These are phyloP conservation scores for Cylloceria caligata DNA, from an alignment of 2,888 invertebrate genomes.

Conservation along the genomic window DNA sequence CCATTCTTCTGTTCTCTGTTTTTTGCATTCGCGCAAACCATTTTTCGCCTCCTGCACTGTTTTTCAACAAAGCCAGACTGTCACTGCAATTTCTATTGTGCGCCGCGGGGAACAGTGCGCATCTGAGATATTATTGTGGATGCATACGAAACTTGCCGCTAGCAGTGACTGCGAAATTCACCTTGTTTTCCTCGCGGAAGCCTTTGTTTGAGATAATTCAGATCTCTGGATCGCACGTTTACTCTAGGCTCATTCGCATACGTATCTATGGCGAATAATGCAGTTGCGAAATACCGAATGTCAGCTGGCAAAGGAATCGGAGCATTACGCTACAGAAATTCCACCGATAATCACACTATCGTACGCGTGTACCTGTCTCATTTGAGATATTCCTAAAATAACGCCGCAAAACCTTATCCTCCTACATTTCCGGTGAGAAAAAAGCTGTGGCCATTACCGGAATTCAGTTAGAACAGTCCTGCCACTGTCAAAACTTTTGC, in stretches of 20 bases:
- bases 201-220: background rate
- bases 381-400: too few species aligned
- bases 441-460: too few species aligned
- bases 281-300: conserved; percentile 9
- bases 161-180: conserved; percentile 25
- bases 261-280: conserved; percentile 47
- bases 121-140: conserved; percentile 52
- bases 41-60: too few species aligned
- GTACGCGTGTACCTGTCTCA: background rate
- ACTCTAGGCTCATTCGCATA: background rate
- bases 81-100: conserved; percentile 65
- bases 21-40: too few species aligned
- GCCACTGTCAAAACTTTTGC: too few species aligned
- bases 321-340: background rate
- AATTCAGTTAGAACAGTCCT: too few species aligned
- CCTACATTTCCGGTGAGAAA: too few species aligned
- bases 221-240: conserved; percentile 6
- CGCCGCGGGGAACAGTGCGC: conserved; percentile 6
- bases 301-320: conserved; percentile 21
- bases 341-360: background rate
- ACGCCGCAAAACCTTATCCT: too few species aligned
- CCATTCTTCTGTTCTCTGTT: too few species aligned
- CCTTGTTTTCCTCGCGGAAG: conserved; percentile 42
- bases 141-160: conserved; percentile 34
- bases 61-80: conserved; percentile 59